Evolutionary conservation across 2,888 invertebrate species (phyloP).

Genomic region (Colostygia pectinataria): DNA sequence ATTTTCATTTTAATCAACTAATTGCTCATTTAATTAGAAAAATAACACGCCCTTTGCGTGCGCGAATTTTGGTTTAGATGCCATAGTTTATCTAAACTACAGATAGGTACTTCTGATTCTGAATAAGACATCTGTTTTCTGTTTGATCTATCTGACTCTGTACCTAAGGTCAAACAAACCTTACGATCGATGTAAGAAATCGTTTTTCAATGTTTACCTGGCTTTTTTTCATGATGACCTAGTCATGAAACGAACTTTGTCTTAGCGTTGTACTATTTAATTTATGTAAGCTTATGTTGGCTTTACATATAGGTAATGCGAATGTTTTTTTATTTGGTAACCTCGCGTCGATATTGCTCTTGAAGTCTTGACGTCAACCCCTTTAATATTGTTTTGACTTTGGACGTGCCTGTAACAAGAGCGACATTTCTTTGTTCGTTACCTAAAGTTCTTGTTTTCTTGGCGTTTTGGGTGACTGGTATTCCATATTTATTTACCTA

Average conservation of each 20-base stretch:
- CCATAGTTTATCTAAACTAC: slow-evolving; percentile 23
- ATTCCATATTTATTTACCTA: slow-evolving; percentile 36
- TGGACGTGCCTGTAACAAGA: slow-evolving; percentile 27
- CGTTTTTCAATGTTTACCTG: too few relatives aligned
- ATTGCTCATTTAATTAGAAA: slow-evolving; percentile 48
- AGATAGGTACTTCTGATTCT: too few relatives aligned
- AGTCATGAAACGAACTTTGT: too few relatives aligned
- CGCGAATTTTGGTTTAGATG: slow-evolving; percentile 44
- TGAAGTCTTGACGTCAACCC: slow-evolving; percentile 35
- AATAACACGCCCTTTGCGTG: slow-evolving; percentile 59
- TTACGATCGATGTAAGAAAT: background rate
- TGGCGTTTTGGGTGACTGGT: slow-evolving; percentile 32
- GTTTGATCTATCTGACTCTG: too few relatives aligned
- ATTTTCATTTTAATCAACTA: slow-evolving; percentile 44
- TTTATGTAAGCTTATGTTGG: background rate
- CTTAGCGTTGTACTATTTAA: too few relatives aligned
- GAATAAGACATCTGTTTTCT: too few relatives aligned
- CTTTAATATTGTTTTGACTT: slow-evolving; percentile 36
- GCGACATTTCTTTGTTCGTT: slow-evolving; percentile 39
- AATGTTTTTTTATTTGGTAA: background rate
- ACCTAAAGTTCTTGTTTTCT: slow-evolving; percentile 33
- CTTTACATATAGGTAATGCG: background rate
- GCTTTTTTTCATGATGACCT: too few relatives aligned
- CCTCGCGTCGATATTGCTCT: slow-evolving; percentile 22
- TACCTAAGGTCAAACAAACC: background rate